Conservation (phyloP, 2,797 vertebrate genomes). For the Clarias pachynema region DNA sequence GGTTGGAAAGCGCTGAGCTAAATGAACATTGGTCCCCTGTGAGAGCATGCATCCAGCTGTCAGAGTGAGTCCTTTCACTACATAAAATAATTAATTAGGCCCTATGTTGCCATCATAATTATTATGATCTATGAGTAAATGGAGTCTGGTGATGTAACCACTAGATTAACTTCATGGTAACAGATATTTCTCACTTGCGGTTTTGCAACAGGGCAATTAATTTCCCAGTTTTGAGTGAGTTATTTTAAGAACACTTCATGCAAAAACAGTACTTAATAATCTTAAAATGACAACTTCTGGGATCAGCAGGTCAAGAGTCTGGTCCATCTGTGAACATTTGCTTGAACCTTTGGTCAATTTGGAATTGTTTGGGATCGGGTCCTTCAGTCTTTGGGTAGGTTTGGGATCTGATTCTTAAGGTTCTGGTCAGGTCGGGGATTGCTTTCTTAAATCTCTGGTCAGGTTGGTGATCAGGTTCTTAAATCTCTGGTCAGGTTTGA, state of each 20-base stretch:
- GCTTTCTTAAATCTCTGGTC: neutral
- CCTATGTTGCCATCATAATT: neutral
- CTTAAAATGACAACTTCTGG: neutral
- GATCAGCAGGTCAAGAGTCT: neutral
- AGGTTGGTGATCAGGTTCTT: neutral
- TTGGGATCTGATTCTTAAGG: neutral
- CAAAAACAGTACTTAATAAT: neutral
- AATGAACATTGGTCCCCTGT: neutral
- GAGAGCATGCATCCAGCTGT: neutral
- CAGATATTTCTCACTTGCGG: neutral
- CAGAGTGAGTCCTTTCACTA: neutral
- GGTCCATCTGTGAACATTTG: neutral
- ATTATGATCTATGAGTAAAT: slow-evolving; percentile 2
- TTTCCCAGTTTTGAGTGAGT: neutral
- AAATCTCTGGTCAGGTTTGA: neutral
- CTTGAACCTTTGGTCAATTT: neutral
- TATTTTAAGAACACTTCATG: neutral
- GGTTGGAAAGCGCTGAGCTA: neutral
- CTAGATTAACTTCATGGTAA: neutral
- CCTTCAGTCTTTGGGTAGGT: neutral
- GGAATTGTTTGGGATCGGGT: neutral
- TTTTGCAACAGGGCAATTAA: neutral
- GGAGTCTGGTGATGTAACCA: neutral
- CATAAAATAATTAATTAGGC: neutral
- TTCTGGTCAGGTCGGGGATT: neutral